Percentiles rank a stretch among this genome's conserved stretches.
phyloP scores from a whole-genome alignment of 2,888 invertebrate genomes.

The Hymenopus coronatus region DNA sequence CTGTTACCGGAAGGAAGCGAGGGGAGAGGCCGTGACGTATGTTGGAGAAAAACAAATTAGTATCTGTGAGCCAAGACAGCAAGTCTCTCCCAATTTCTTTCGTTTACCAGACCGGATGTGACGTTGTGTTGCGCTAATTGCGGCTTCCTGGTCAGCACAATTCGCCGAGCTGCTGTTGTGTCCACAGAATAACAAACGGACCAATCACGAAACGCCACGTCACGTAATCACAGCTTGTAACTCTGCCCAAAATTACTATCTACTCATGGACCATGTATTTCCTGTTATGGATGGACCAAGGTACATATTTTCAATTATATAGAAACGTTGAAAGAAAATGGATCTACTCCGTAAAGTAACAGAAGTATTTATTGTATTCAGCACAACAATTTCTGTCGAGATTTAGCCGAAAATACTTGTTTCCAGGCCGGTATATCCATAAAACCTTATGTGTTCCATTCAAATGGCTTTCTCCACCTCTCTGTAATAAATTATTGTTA shows the following conservation, averaged over 20 bases:
- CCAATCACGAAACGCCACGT: not conserved
- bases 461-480: no score
- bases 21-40: not conserved
- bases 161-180: not conserved
- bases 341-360: no score
- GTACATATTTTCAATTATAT: no score
- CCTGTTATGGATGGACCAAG: no score
- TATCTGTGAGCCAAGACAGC: not conserved
- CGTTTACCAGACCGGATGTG: not conserved
- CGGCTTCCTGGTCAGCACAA: not conserved
- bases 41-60: not conserved
- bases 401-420: no score
- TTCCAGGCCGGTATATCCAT: no score
- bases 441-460: no score
- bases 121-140: not conserved
- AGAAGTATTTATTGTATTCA: no score
- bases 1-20: not conserved
- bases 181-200: not conserved
- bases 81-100: not conserved
- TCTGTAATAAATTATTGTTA: no score
- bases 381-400: no score
- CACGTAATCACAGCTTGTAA: not conserved
- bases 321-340: no score
- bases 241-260: not conserved
- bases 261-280: no score